Percentiles rank a stretch among this genome's conserved stretches.
These are phyloP conservation scores for Leptobrachium leishanense DNA, from an alignment of 2,113 vertebrate genomes.

Conservation along the genomic window DNA sequence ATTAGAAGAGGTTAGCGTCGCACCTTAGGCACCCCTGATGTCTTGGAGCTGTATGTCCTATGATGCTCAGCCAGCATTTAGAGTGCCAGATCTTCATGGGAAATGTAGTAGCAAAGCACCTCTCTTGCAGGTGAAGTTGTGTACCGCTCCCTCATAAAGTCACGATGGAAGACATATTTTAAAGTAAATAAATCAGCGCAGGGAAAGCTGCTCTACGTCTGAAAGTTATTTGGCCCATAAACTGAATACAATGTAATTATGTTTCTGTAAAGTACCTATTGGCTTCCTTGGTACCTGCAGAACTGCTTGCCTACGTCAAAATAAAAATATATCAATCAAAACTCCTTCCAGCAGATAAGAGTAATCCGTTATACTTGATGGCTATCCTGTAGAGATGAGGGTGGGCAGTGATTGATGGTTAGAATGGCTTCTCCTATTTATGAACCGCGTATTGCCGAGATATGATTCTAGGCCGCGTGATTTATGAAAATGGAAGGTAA, in stretches of 20 bases:
- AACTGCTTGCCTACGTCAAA: conserved; percentile 24
- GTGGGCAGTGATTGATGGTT: conserved; percentile 40
- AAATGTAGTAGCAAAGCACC: too few species aligned
- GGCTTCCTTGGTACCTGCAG: conserved; percentile 11
- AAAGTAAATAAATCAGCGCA: too few species aligned
- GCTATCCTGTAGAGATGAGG: conserved; percentile 16
- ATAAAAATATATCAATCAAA: conserved; percentile 39
- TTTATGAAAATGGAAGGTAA: conserved; percentile 43
- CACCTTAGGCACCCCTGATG: too few species aligned
- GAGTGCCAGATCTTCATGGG: too few species aligned
- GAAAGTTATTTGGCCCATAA: conserved; percentile 8
- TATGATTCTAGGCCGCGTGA: conserved; percentile 30
- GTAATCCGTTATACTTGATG: conserved; percentile 40
- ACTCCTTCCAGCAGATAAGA: conserved; percentile 21
- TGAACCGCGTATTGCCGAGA: conserved; percentile 25
- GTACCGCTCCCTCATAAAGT: too few species aligned
- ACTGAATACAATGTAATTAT: conserved; percentile 28
- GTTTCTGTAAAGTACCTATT: background rate
- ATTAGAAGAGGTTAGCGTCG: too few species aligned
- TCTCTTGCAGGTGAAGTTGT: too few species aligned
- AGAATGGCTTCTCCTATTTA: conserved; percentile 36
- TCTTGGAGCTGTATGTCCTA: too few species aligned
- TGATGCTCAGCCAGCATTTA: too few species aligned
- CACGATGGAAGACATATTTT: too few species aligned
- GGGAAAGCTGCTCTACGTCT: too few species aligned